phyloP scores from a whole-genome alignment of 2,113 vertebrate genomes.

The Brevimyrus niger region DNA sequence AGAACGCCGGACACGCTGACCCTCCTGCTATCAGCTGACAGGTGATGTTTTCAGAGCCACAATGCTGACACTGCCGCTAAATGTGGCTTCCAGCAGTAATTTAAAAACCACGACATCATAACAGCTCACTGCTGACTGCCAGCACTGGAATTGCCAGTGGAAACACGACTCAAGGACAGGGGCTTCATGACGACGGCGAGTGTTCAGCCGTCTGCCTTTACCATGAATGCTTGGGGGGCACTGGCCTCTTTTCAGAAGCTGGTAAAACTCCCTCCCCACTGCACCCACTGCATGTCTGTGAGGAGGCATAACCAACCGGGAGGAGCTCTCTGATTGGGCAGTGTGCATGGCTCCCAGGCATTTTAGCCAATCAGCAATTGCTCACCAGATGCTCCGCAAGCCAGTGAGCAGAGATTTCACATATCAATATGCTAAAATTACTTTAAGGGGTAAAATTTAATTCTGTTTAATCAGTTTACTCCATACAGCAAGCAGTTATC shows the following conservation, averaged over 20 bases:
- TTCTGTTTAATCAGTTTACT: too few relatives aligned
- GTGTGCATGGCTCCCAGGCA: too few relatives aligned
- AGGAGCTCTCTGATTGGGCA: neutral
- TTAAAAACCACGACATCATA: neutral
- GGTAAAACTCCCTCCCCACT: neutral
- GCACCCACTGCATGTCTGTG: neutral
- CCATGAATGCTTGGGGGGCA: neutral
- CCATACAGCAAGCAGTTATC: too few relatives aligned
- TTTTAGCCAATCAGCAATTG: neutral
- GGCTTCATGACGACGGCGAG: neutral
- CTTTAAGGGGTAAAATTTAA: too few relatives aligned
- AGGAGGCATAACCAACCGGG: neutral
- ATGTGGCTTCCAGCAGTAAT: neutral
- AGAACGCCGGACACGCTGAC: neutral
- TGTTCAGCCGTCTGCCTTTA: neutral
- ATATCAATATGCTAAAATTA: neutral
- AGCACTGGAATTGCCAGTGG: neutral
- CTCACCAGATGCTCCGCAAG: neutral
- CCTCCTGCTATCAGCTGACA: neutral
- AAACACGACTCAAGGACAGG: neutral
- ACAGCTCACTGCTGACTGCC: neutral
- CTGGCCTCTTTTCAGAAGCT: neutral
- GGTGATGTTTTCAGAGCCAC: neutral
- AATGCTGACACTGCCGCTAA: neutral
- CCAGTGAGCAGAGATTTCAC: neutral